Percentiles rank a stretch among this genome's conserved stretches.
Evolutionary conservation across 2,888 invertebrate species (phyloP).

Genomic region (Cephus nigrinus): DNA sequence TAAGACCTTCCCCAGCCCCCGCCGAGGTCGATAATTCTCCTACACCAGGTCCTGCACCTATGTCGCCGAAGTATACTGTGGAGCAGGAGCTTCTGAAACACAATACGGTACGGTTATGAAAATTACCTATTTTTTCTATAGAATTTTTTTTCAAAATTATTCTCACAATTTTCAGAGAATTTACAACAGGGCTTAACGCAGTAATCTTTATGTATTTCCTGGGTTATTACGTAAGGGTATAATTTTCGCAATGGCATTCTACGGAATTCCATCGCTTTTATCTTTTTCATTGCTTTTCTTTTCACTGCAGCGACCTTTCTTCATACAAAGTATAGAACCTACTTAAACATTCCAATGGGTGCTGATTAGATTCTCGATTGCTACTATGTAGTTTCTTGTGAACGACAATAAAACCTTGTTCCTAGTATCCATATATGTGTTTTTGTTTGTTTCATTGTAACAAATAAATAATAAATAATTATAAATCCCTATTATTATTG

Average conservation of each 20-base stretch:
- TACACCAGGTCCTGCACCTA: constrained; percentile 50
- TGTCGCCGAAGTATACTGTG: constrained; percentile 56
- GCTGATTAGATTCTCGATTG: neutral
- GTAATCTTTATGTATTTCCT: neutral
- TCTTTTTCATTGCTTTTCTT: neutral
- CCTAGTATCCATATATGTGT: too few species aligned
- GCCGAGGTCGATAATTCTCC: constrained; percentile 44
- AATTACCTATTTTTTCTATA: constrained; percentile 10
- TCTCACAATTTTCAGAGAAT: neutral
- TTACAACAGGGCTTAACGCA: neutral
- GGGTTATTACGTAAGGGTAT: neutral
- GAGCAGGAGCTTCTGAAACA: constrained; percentile 53
- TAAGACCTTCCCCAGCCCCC: constrained; percentile 44
- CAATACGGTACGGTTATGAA: neutral
- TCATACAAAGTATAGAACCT: neutral
- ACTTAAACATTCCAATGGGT: neutral
- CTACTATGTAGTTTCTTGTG: neutral
- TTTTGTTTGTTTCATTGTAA: too few species aligned
- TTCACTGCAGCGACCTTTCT: neutral
- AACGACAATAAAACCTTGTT: neutral
- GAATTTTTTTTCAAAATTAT: constrained; percentile 10
- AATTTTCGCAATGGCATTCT: neutral
- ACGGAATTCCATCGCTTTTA: neutral
- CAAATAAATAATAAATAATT: neutral
- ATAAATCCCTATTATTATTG: neutral